Percentiles rank a stretch among this genome's conserved stretches.
Evolutionary conservation across 2,888 invertebrate genomes (phyloP).

Genomic region (Nymphalis polychloros): DNA sequence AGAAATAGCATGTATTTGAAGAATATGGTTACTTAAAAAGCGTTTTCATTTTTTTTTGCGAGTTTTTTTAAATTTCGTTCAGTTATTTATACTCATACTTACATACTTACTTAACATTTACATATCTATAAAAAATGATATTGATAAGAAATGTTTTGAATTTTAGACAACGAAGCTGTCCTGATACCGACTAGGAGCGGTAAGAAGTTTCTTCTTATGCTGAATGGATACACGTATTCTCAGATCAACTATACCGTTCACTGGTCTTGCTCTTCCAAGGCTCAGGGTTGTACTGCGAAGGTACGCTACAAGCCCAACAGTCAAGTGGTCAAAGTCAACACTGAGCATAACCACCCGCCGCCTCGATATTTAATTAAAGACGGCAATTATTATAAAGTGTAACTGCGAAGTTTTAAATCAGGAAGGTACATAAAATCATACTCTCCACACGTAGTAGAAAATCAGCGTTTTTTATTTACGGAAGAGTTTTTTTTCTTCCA

Average conservation of each 20-base stretch:
- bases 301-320: constrained; percentile 37
- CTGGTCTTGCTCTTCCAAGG: constrained; percentile 56
- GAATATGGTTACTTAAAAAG: too few relatives aligned
- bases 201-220: constrained; percentile 52
- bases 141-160: background rate
- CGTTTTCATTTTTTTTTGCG: too few relatives aligned
- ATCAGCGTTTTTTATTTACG: too few relatives aligned
- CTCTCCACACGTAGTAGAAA: too few relatives aligned
- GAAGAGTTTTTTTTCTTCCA: too few relatives aligned
- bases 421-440: too few relatives aligned
- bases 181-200: constrained; percentile 51
- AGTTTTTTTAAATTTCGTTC: too few relatives aligned
- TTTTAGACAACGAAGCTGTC: constrained; percentile 40
- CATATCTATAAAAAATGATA: background rate
- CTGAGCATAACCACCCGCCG: constrained; percentile 44
- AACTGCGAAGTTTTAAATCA: constrained; percentile 7
- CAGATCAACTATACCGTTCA: constrained; percentile 49
- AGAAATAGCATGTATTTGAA: too few relatives aligned
- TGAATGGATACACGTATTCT: constrained; percentile 52
- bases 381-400: constrained; percentile 44
- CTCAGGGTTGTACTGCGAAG: constrained; percentile 46
- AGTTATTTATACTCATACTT: too few relatives aligned
- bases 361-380: constrained; percentile 43
- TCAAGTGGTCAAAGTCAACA: constrained; percentile 38
- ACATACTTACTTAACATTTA: too few relatives aligned